Evolutionary conservation across 2,797 vertebrate species (phyloP).

Genomic region (Chelonia mydas): DNA sequence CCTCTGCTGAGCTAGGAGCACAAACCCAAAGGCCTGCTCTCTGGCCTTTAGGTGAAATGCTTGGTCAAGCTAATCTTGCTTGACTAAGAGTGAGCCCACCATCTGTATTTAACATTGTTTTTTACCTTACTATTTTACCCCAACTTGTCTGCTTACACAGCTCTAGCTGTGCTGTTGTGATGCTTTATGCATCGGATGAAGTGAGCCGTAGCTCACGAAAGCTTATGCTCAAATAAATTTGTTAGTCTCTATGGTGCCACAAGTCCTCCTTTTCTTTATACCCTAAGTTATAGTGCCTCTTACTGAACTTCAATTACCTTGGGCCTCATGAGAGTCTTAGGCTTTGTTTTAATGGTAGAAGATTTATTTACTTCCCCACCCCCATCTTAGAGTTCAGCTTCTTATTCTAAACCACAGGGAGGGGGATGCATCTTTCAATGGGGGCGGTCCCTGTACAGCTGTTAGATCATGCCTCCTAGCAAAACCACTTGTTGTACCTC

Average conservation of each 20-base stretch:
- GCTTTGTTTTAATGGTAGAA: too few species aligned
- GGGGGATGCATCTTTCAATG: background rate
- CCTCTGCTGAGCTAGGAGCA: background rate
- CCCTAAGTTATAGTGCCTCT: background rate
- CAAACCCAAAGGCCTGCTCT: background rate
- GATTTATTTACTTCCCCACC: background rate
- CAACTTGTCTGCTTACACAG: background rate
- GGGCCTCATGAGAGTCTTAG: background rate
- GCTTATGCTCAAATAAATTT: too few species aligned
- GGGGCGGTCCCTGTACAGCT: background rate
- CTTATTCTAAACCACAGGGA: background rate
- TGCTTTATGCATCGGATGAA: too few species aligned
- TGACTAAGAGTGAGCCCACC: background rate
- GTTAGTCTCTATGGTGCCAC: too few species aligned
- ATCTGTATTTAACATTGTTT: background rate
- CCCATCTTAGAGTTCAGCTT: background rate
- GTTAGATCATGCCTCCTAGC: fast-evolving
- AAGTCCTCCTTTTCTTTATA: too few species aligned
- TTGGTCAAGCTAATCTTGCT: background rate
- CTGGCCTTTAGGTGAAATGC: background rate
- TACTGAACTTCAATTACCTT: background rate
- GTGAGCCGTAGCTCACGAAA: too few species aligned
- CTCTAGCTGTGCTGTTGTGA: background rate
- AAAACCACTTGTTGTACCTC: background rate
- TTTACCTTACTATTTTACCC: background rate